These are phyloP conservation scores for Coptodon rendalli DNA, from an alignment of 2,113 vertebrate species.

Conservation along the genomic window DNA sequence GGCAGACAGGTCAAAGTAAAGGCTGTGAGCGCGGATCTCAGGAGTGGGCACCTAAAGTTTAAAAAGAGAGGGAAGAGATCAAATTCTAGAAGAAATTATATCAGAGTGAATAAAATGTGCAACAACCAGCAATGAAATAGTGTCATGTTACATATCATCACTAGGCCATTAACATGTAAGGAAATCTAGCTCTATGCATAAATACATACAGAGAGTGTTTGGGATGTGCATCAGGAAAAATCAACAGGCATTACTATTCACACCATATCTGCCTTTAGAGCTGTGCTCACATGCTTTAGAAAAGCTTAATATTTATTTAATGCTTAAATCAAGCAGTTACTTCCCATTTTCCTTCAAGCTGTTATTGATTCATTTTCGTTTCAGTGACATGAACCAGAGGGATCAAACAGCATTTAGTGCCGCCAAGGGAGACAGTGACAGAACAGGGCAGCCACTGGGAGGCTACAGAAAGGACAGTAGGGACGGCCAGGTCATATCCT, in stretches of 20 bases:
- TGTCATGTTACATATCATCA: not conserved
- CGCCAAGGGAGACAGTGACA: not conserved
- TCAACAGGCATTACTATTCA: not conserved
- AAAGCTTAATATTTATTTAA: conserved; percentile 2
- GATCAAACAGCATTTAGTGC: conserved; percentile 17
- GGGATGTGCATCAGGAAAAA: not conserved
- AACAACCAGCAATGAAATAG: not conserved
- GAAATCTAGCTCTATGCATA: not conserved
- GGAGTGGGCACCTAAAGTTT: conserved; percentile 72
- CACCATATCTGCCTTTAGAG: not conserved
- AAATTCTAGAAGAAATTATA: not conserved
- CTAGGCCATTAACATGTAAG: not conserved
- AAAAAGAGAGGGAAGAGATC: not conserved
- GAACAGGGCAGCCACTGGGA: not conserved
- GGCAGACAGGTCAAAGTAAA: conserved; percentile 80
- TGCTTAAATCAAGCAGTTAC: not conserved
- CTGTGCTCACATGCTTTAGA: conserved; percentile 1
- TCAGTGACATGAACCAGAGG: conserved; percentile 27
- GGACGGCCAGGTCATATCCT: conserved; percentile 40
- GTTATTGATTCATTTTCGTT: conserved; percentile 28
- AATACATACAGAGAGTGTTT: not conserved
- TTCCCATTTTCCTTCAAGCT: conserved; percentile 12
- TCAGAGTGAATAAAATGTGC: not conserved
- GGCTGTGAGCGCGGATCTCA: conserved; percentile 74
- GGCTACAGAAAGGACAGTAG: not conserved